Conservation (phyloP, 1,140 invertebrate genomes). For the Phymorhynchus buccinoides region DNA sequence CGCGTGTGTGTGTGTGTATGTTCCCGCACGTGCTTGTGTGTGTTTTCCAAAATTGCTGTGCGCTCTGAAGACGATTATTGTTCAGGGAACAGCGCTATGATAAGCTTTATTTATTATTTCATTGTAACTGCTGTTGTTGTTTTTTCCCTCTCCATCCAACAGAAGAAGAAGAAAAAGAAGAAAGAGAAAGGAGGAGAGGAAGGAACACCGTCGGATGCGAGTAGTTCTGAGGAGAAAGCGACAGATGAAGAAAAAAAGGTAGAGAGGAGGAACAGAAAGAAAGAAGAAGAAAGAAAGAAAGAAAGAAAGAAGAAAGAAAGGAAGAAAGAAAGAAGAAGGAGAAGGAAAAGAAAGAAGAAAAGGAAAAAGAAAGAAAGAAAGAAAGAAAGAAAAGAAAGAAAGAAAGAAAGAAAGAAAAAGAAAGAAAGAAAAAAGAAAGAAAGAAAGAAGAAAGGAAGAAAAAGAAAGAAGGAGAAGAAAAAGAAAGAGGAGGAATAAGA, state of each 20-base stretch:
- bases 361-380: background rate
- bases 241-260: background rate
- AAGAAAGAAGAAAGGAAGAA: background rate
- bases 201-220: background rate
- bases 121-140: too few species aligned
- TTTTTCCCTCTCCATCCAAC: too few species aligned
- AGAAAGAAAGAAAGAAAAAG: constrained; percentile 8
- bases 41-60: too few species aligned
- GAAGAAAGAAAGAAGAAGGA: background rate
- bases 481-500: too few species aligned
- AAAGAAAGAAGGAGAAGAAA: background rate
- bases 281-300: background rate
- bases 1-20: background rate
- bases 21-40: too few species aligned
- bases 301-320: background rate
- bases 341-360: background rate
- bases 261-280: background rate
- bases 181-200: constrained; percentile 1
- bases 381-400: too few species aligned
- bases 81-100: too few species aligned
- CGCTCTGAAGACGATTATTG: too few species aligned
- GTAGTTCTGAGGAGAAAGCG: background rate
- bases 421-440: background rate
- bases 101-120: too few species aligned
- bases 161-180: background rate